Evolutionary conservation across 2,888 invertebrate genomes (phyloP), one percentile per base, ranked within the genome.

Genomic region (Cantharis lateralis): DNA sequence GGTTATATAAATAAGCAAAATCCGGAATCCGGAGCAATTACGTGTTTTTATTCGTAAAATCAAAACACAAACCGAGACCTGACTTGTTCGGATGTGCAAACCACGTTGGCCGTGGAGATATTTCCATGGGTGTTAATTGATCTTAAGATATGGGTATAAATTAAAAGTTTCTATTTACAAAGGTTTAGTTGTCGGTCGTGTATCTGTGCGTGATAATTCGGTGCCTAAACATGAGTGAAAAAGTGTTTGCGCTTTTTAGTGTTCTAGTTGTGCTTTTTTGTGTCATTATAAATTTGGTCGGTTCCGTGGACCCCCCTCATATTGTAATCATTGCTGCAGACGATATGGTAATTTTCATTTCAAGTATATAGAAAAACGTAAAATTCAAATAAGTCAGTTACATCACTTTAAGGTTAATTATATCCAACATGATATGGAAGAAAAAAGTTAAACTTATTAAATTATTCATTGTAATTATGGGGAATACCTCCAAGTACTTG

Each of bases 301-400:
- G 15, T n/a, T 28, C 70, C 13, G 77, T 75, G 18, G 81, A 79
- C 73, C 88, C 85, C 76, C 92, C 93, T 4, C 90, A 95, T 85
- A 91, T 95, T 74, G 89, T 95, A 66, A 91, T 95, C 80, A 93
- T 95, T 79, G 89, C 95, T 86, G 94, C 93, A 0, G 95, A 95
- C 89, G 95, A 95, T 86, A 89, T 95, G 92, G 95, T 94, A 89
- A 86, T 75, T 48, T 48, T 5, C n/a, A n/a, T 48, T 48, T n/a
- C n/a, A n/a, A 48, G 48, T 48, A n/a, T 48, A 48, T n/a, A 48
- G n/a, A 48, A 48, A 48, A 48, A 48, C 48, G 2, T n/a, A n/a
- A 48, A 48, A 48, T 48, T 48, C 48, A 48, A 48, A 48, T 48
- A 48, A 48, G 48, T 48, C 48, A 48, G 48, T 48, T 48, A 48